These are phyloP conservation scores for Brachionichthys hirsutus DNA, from an alignment of 2,113 vertebrate genomes.

Conservation along the genomic window DNA sequence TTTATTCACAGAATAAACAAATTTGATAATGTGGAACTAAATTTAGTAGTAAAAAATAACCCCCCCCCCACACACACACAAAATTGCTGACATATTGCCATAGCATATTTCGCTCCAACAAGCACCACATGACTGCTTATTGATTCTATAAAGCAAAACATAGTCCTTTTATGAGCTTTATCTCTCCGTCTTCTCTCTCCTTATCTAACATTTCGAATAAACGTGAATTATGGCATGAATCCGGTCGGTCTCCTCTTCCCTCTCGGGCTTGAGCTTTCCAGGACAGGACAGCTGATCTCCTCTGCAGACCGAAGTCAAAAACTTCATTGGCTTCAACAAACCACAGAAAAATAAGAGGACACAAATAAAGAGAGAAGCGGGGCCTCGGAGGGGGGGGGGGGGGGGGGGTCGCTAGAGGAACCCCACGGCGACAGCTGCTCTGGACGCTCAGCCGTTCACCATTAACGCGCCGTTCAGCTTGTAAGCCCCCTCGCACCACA, in stretches of 20 bases:
- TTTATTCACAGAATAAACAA: too few relatives aligned
- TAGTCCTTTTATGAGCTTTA: too few relatives aligned
- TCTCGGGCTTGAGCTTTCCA: neutral
- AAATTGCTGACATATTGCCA: too few relatives aligned
- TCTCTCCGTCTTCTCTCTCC: too few relatives aligned
- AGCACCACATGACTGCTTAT: too few relatives aligned
- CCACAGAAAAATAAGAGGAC: slow-evolving; percentile 28
- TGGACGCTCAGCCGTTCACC: slow-evolving; percentile 60
- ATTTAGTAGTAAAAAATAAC: too few relatives aligned
- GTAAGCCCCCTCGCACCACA: slow-evolving; percentile 47
- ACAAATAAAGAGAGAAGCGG: slow-evolving; percentile 15
- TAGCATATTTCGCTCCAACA: too few relatives aligned
- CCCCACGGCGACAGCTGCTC: slow-evolving; percentile 75
- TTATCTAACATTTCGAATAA: too few relatives aligned
- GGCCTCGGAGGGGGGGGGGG: neutral
- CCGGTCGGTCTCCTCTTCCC: neutral
- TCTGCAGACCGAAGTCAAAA: slow-evolving; percentile 58
- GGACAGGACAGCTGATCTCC: slow-evolving; percentile 63
- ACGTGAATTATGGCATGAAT: too few relatives aligned
- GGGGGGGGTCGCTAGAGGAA: slow-evolving; percentile 23
- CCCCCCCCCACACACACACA: too few relatives aligned
- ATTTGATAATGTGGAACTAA: too few relatives aligned
- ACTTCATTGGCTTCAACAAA: slow-evolving; percentile 37
- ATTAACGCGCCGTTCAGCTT: slow-evolving; percentile 70
- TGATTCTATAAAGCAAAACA: too few relatives aligned